Base-by-base conservation (phyloP, 1,140 invertebrate genomes). In the Homalodisca vitripennis region DNA sequence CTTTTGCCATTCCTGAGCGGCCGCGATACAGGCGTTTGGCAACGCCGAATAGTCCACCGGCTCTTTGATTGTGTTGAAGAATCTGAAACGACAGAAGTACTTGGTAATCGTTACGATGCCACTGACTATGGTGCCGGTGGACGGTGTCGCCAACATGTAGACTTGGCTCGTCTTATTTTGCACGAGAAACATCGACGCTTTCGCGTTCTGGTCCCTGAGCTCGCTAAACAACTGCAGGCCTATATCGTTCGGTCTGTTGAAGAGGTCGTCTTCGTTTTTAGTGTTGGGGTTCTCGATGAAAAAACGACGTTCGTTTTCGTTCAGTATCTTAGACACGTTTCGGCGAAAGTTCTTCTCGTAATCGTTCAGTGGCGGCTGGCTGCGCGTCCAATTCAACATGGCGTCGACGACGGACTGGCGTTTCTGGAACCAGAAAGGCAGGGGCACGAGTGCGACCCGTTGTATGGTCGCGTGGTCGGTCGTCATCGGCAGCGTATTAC, bases 401-500 rank as follows among this genome's bases (percentile, higher is more conserved):
- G 55, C 55, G 27, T 60, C 55, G 27, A 10, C 14, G 55, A 60
- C 29, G 2, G 3, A 12, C 6, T 60, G 27, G 12, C 55, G 22
- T 27, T 10, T 26, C 14, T 2, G 3, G n/a, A 60, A 60, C 55
- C 55, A 60, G 24, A 60, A 60, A 2, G 55, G 55, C n/a, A 60
- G 13, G 27, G 6, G 14, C 22, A 26, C 26, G 12, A 60, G 26
- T 6, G 27, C 24, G 2, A 60, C 10, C 2, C 55, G 14, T 13
- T 60, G 14, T 26, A 60, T 60, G 55, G 55, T 24, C 2, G 55
- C 55, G 22, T 26, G 10, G 27, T 60, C 55, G 27, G 22, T 30
- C 3, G 55, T 60, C 26, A 26, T 22, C 55, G 55, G 55, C 27
- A 60, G 55, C 10, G 22, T 30, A 24, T 60, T 60, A n/a, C 55